Conservation (phyloP, 2,113 vertebrate species). For the Phrynocephalus versicolor region DNA sequence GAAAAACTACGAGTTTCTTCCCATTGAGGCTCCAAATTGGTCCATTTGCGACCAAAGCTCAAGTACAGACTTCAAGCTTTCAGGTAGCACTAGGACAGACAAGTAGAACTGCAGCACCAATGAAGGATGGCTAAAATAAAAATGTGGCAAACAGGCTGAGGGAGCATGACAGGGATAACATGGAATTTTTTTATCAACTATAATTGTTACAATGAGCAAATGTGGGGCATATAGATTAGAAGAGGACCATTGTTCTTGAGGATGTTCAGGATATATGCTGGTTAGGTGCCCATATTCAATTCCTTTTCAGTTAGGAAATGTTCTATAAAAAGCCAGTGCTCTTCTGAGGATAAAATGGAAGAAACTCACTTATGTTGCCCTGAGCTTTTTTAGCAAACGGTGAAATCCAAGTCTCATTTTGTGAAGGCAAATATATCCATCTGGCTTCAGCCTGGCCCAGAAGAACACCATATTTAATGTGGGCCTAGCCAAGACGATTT, state of each 20-base stretch:
- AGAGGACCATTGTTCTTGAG: not conserved
- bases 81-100: too few relatives aligned
- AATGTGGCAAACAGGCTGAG: too few relatives aligned
- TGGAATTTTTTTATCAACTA: too few relatives aligned
- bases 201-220: too few relatives aligned
- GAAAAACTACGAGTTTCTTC: too few relatives aligned
- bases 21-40: too few relatives aligned
- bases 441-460: not conserved
- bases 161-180: too few relatives aligned
- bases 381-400: not conserved
- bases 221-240: not conserved
- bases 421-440: not conserved
- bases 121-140: too few relatives aligned
- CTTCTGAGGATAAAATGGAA: not conserved
- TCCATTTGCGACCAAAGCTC: too few relatives aligned
- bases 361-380: not conserved
- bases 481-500: not conserved
- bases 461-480: not conserved
- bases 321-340: not conserved
- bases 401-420: not conserved
- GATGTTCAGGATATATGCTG: not conserved
- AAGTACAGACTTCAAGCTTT: too few relatives aligned
- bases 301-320: not conserved
- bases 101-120: too few relatives aligned
- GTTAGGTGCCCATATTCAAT: not conserved